Base-by-base conservation (phyloP, 2,888 invertebrate genomes). In the Amblyjoppa fuscipennis region DNA sequence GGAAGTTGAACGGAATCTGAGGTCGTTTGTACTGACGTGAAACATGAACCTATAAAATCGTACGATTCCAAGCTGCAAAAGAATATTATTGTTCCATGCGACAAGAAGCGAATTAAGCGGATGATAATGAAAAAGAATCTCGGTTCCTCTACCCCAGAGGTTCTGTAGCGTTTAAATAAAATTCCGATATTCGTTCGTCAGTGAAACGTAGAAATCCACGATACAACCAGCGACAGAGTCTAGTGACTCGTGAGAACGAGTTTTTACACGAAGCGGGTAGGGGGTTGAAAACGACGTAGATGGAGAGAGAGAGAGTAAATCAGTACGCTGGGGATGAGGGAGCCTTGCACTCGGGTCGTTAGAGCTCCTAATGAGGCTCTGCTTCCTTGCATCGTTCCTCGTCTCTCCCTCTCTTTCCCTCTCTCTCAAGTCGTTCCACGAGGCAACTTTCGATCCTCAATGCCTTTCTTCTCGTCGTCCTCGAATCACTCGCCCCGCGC, bases 361-460 rank as follows among this genome's bases (percentile, higher is more conserved):
- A 93, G 92, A 93, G 93, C 93, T 92, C 92, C 93, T 93, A 93
- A 93, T 93, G 93, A 93, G 93, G 92, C 89, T 83, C 64, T 85
- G 61, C 71, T 38, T 75, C 74, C 59, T 64, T 70, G 41, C 38
- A 34, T 31, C 56, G 34, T 71, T 56, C 68, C 66, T 51, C 45
- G 56, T 16, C 34, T 61, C 64, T 79, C 28, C 53, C 71, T 75
- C 81, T 45, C 68, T 9, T 34, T 59, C 20, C n/a, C 25, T 34
- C 70, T 68, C 81, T 76, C 5, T 74, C 84, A 59, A 75, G 68
- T 71, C 71, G 73, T 73, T 66, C 69, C 34, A 45, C 53, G 49
- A 38, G 13, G 51, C 75, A 59, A 41, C 70, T 79, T 76, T 71
- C 81, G 61, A 51, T 74, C 53, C 68, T 71, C 53, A 28, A 31